Evolutionary conservation across 2,797 vertebrate genomes (phyloP).

Genomic region (Leucoraja ocellata): DNA sequence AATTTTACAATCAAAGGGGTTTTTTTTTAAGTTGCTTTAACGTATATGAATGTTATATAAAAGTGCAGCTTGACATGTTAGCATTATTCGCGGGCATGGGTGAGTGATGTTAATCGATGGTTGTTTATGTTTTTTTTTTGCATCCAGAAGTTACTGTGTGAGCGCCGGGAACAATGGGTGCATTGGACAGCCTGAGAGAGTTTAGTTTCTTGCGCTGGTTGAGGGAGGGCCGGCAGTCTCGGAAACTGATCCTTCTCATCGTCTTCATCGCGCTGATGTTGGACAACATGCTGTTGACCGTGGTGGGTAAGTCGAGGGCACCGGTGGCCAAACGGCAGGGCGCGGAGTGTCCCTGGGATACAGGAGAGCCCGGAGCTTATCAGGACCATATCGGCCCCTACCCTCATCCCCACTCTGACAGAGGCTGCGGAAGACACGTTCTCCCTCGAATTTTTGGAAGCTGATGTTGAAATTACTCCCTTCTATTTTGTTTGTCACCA

Average conservation of each 20-base stretch:
- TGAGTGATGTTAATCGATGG: too few relatives aligned
- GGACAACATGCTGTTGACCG: constrained; percentile 98
- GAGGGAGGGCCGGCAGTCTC: constrained; percentile 76
- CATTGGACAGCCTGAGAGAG: constrained; percentile 63
- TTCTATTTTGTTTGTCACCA: too few relatives aligned
- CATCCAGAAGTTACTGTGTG: constrained; percentile 40
- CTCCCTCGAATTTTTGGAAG: neutral
- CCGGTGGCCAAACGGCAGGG: neutral
- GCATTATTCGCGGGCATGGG: neutral
- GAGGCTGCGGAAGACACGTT: too few relatives aligned
- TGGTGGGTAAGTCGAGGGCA: constrained; percentile 73
- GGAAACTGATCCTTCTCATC: constrained; percentile 82
- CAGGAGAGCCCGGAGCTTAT: neutral
- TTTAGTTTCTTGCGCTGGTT: constrained; percentile 71
- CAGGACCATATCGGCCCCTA: neutral
- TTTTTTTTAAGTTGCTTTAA: neutral
- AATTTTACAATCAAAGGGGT: too few relatives aligned
- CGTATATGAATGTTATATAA: neutral
- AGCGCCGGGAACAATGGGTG: constrained; percentile 51
- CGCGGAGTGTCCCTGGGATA: neutral
- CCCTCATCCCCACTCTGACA: too few relatives aligned
- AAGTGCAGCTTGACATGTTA: neutral
- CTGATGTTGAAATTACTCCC: neutral
- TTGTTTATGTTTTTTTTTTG: neutral
- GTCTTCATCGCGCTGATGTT: constrained; percentile 89